Conservation (phyloP, 2,888 invertebrate species). For the Pyrgus malvae region DNA sequence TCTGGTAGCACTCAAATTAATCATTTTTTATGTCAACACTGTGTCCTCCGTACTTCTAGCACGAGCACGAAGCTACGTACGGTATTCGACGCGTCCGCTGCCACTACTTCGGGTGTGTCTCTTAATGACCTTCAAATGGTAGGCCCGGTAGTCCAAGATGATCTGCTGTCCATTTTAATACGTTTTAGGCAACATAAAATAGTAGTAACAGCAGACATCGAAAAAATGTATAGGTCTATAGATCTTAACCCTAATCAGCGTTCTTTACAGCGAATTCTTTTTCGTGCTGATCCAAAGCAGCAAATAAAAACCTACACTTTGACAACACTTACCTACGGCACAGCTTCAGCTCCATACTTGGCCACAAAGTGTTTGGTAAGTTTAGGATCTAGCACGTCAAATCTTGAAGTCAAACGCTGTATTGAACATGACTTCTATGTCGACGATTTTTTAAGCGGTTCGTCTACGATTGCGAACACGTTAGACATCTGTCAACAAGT, state of each 20-base stretch:
- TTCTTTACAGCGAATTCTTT: conserved; percentile 21
- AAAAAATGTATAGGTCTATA: conserved; percentile 23
- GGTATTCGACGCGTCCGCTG: conserved; percentile 17
- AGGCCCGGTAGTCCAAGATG: conserved; percentile 29
- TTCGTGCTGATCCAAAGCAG: neutral
- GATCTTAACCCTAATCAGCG: conserved; percentile 8
- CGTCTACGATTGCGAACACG: neutral
- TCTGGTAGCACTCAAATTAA: neutral
- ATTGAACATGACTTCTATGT: conserved; percentile 1
- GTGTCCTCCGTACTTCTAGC: conserved; percentile 10
- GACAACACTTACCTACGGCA: conserved; percentile 36
- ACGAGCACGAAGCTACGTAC: conserved; percentile 26
- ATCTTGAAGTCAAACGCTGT: neutral
- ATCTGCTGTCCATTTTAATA: conserved; percentile 9
- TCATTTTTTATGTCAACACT: conserved; percentile 24
- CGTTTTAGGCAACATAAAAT: conserved; percentile 13
- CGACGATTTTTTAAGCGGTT: conserved; percentile 1
- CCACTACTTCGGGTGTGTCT: conserved; percentile 7
- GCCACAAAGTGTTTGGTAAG: conserved; percentile 1
- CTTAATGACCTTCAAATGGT: conserved; percentile 26
- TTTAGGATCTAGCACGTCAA: neutral
- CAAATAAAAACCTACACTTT: conserved; percentile 8
- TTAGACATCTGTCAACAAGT: too few species aligned
- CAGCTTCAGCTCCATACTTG: conserved; percentile 20
- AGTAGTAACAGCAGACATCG: conserved; percentile 25